These are phyloP conservation scores for Corythoichthys haematopterus DNA, from an alignment of 2,113 vertebrate genomes.

Conservation along the genomic window DNA sequence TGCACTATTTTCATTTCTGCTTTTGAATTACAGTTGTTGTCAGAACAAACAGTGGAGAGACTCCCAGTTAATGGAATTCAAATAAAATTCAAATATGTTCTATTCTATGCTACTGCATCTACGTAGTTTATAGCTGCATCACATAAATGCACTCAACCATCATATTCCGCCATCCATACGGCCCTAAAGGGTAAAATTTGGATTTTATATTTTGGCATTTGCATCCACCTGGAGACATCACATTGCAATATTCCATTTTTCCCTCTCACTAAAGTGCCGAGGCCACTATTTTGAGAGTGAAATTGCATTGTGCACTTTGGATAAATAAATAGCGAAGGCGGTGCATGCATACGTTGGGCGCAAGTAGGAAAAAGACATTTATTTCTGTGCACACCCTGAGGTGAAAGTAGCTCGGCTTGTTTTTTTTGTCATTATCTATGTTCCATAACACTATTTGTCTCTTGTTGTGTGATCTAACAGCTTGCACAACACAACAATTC, in stretches of 20 bases:
- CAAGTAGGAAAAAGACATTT: constrained; percentile 30
- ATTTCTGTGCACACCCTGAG: constrained; percentile 37
- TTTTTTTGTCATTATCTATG: constrained; percentile 38
- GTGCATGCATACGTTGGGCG: constrained; percentile 34
- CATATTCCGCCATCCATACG: constrained; percentile 22
- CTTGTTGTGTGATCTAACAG: constrained; percentile 4
- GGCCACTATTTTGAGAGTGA: constrained; percentile 25
- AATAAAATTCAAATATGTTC: constrained; percentile 6
- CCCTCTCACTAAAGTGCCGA: constrained; percentile 16
- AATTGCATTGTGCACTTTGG: constrained; percentile 30
- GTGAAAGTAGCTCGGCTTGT: constrained; percentile 28
- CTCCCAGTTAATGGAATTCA: neutral
- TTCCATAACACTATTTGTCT: constrained; percentile 13
- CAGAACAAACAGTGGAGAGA: neutral
- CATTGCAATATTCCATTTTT: constrained; percentile 22
- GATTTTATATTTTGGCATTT: constrained; percentile 28
- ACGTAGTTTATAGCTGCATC: constrained; percentile 1
- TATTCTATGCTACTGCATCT: constrained; percentile 5
- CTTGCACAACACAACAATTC: neutral
- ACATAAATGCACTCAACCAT: constrained; percentile 13
- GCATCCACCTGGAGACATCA: constrained; percentile 31
- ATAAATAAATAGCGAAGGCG: constrained; percentile 24
- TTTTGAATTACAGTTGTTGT: constrained; percentile 18
- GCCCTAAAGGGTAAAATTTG: constrained; percentile 35
- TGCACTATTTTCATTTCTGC: constrained; percentile 29